Base-by-base conservation (phyloP, 2,888 invertebrate species). In the Andrena camellia region DNA sequence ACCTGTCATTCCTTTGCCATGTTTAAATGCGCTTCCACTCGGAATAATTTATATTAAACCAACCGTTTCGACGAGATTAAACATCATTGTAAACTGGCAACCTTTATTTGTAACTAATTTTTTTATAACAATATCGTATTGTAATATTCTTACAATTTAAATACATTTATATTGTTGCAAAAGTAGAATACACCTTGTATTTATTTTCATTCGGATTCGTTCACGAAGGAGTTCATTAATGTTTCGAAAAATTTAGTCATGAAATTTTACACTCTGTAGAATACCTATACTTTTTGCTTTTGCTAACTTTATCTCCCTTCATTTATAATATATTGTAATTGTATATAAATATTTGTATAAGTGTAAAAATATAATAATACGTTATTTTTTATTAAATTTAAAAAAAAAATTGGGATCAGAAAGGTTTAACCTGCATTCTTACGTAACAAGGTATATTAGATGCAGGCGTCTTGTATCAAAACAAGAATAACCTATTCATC, bases 401-500 rank as follows among this genome's bases (percentile, higher is more conserved):
- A 52, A 54, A 54, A 54, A 42, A 23, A 20, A 50, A 84, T 90
- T 90, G 91, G 91, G 92, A 94, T 94, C 94, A 94, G 94, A 93
- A 88, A 75, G 88, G 91, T 93, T 91, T 93, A 76, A 86, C 93
- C 94, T 93, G 92, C 90, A 69, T 68, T 68, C 63, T 23, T 23
- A 63, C 90, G 94, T 94, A 94, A 93, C 93, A 93, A 89, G n/a
- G 81, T 89, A 72, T 42, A 42, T 42, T 5, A 33, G 35, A 2
- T 79, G 87, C 93, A 94, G 93, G 93, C 91, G 29, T 94, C 93
- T 91, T 91, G 88, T 89, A 93, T 72, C 6, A 54, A 33, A 31
- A 90, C 89, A 89, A 92, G 93, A 54, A 10, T 77, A 87, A 90
- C 91, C 90, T 83, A 86, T 84, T 93, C 93, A 93, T 94, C 94